Evolutionary conservation across 2,113 vertebrate species (phyloP).

Genomic region (Micronisus gabar): DNA sequence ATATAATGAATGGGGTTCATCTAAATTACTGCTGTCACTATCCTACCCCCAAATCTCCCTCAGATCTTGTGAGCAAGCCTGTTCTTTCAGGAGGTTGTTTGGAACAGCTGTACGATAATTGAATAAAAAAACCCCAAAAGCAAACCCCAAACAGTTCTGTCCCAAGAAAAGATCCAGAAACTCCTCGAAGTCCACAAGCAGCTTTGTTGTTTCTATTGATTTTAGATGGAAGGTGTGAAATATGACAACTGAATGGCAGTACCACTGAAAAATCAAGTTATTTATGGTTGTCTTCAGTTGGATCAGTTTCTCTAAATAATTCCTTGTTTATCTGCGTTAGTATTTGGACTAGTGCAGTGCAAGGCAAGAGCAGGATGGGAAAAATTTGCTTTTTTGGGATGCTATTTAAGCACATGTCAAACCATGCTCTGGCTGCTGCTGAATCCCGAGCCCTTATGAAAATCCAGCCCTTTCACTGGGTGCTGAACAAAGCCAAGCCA

Average conservation of each 20-base stretch:
- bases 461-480: not conserved
- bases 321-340: not conserved
- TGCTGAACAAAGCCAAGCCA: not conserved
- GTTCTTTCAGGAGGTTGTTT: not conserved
- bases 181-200: not conserved
- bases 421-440: not conserved
- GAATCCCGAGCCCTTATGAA: not conserved
- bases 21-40: not conserved
- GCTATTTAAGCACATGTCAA: not conserved
- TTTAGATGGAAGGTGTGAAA: slow-evolving; percentile 20
- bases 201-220: not conserved
- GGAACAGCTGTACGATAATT: not conserved
- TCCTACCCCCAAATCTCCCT: not conserved
- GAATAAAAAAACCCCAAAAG: not conserved
- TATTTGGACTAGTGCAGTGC: not conserved
- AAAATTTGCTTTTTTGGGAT: not conserved
- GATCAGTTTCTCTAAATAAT: not conserved
- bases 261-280: not conserved
- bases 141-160: not conserved
- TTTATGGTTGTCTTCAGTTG: not conserved
- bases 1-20: not conserved
- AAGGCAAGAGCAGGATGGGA: not conserved
- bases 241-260: not conserved
- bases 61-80: not conserved
- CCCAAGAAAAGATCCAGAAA: not conserved